Evolutionary conservation across 2,113 vertebrate genomes (phyloP), one percentile per base, ranked within the genome.

Genomic region (Eulemur rufifrons): DNA sequence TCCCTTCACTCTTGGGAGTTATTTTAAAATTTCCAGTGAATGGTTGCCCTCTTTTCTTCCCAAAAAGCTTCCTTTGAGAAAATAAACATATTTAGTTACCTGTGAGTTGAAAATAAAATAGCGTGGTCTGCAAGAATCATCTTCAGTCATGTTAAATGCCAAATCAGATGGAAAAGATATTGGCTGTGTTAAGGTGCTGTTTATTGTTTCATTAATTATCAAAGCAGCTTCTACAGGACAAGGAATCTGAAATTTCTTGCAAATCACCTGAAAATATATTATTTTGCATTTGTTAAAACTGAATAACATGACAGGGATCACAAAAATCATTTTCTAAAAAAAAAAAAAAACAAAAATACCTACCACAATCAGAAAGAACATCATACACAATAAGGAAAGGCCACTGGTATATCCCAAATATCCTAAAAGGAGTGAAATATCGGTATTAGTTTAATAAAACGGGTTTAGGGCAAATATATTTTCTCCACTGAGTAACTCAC

Each of bases 351-450:
- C 91, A 95, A 69, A 32, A 71, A 94, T 96, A 99, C 99, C 99
- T 99, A 99, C 99, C 98, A 99, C 99, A 94, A 99, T 99, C 87
- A 99, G 98, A 86, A 99, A 99, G 98, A 99, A 99, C 83, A 99
- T 98, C 99, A 99, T 99, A 95, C 99, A 99, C 89, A 99, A 97
- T 39, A 99, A 98, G 6, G 99, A 99, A 97, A 99, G 99, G 15
- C 99, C 99, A 45, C 99, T 99, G n/a, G 99, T 99, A 96, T 99
- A 99, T 78, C 99, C 99, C 92, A 99, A 99, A 97, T 99, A 99
- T 86, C 99, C 99, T 99, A 91, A 3, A 77, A 97, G 37, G 83
- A 8, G 86, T 76, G 1, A 8, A 81, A 77, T 47, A 86, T 34
- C 1, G 77, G 54, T 42, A 29, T 71, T 96, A 95, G 56, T 92